These are phyloP conservation scores for Alloplasta piceator DNA, from an alignment of 2,888 invertebrate genomes.

Conservation along the genomic window DNA sequence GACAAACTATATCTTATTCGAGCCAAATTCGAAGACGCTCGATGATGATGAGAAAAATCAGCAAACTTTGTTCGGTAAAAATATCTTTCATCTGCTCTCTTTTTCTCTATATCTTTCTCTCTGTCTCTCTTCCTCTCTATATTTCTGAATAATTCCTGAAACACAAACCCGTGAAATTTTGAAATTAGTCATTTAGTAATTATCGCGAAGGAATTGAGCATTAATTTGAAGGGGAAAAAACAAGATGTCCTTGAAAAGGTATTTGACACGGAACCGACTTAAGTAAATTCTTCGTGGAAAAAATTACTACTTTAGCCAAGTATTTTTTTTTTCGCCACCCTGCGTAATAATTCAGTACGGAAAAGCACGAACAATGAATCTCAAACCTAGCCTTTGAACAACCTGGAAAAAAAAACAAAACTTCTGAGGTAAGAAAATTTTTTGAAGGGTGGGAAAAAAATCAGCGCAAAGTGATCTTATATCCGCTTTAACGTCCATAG, in stretches of 20 bases:
- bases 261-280: conserved; percentile 7
- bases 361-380: not conserved
- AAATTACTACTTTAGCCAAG: no score
- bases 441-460: conserved; percentile 39
- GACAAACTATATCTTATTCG: no score
- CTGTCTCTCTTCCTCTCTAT: conserved; percentile 30
- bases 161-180: conserved; percentile 53
- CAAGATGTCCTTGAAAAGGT: conserved; percentile 66
- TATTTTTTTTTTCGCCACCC: no score
- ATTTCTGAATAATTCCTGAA: conserved; percentile 28
- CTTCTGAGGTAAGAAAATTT: conserved; percentile 59
- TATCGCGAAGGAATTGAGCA: conserved; percentile 58
- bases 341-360: no score
- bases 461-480: conserved; percentile 78
- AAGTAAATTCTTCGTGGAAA: no score
- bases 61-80: not conserved
- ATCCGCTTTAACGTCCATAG: conserved; percentile 80
- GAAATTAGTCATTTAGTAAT: conserved; percentile 58
- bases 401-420: conserved; percentile 37
- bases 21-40: no score
- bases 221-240: conserved; percentile 57
- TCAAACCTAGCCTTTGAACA: conserved; percentile 36
- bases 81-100: not conserved
- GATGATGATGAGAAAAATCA: no score
- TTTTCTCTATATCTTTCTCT: conserved; percentile 27